Evolutionary conservation across 92 coral and sea anemone genomes (phyloP).

Genomic region (Blastomussa wellsi): DNA sequence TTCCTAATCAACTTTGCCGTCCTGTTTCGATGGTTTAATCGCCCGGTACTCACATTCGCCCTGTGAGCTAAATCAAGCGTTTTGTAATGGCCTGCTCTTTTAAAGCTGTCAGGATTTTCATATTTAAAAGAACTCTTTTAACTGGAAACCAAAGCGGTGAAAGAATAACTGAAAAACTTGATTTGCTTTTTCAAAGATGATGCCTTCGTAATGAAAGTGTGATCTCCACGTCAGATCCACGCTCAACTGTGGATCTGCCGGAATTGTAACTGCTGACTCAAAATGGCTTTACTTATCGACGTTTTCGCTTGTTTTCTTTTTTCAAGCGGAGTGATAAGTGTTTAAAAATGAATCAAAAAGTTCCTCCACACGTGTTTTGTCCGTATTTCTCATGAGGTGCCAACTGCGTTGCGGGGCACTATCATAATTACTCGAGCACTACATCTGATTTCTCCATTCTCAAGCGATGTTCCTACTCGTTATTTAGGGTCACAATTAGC

Average conservation of each 20-base stretch:
- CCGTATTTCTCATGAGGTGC: neutral
- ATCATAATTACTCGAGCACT: neutral
- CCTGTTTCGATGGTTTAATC: slow-evolving; percentile 23
- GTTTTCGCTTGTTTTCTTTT: neutral
- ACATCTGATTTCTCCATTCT: slow-evolving; percentile 30
- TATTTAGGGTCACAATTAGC: slow-evolving; percentile 47
- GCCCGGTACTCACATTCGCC: slow-evolving; percentile 6
- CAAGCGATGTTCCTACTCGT: slow-evolving; percentile 19
- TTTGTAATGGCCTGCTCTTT: slow-evolving; percentile 19
- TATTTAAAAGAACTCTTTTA: neutral
- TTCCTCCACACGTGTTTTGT: neutral
- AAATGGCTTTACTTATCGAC: neutral
- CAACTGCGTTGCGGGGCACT: neutral
- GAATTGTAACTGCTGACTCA: neutral
- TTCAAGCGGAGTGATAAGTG: neutral
- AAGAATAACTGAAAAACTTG: neutral
- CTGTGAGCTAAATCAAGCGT: neutral
- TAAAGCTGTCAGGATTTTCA: neutral
- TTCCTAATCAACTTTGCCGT: slow-evolving; percentile 29
- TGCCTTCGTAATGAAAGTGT: neutral
- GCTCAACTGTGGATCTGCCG: neutral
- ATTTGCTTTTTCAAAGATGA: neutral
- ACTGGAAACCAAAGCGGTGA: neutral
- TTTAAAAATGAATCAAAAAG: slow-evolving; percentile 8
- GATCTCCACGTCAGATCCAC: neutral